Evolutionary conservation across 2,797 vertebrate species (phyloP), one percentile per base, ranked within the genome.

Genomic region (Philypnodon macrostomus): DNA sequence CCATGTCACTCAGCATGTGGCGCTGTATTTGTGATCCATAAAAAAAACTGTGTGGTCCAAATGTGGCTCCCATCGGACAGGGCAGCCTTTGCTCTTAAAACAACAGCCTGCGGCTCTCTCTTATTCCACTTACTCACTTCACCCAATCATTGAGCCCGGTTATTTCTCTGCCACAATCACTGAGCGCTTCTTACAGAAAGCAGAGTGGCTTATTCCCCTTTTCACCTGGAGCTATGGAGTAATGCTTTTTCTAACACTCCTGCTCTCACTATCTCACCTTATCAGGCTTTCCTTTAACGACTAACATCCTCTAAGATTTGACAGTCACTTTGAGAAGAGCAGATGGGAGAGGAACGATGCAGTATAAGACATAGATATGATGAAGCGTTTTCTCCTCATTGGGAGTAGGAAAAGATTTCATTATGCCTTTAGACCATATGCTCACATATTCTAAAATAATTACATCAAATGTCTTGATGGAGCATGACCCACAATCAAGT

Each of bases 41-140:
- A 23, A 49, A 33, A 56, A 53, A 52, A 42, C 18, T 44, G 39
- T 52, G 44, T 24, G 17, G 44, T 47, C 26, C 26, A 24, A 51
- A 37, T 58, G 46, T 13, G 58, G 34, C 63, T 38, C 58, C 61
- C 68, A 49, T 60, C 11, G 55, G 51, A 63, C 40, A 4, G 32
- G 31, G 33, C 14, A 52, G 58, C 54, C 26, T 58, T 33, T 19
- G 53, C 53, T 58, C 40, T 52, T 58, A 35, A 62, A 74, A 78
- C 58, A 73, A 57, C 52, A 70, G 61, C 59, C 63, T 16, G 31
- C 33, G 70, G 56, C 48, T 76, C 48, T 64, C 68, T 47, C 55
- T 63, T 69, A 68, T 63, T 38, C 40, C 47, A 65, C 14, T 67
- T 51, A 63, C 51, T 72, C 70, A 48, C 73, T 80, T 67, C 45